Percentiles rank a stretch among this genome's conserved stretches.
These are phyloP conservation scores for Rousettus leschenaultii DNA, from an alignment of 2,113 vertebrate species.

Conservation along the genomic window DNA sequence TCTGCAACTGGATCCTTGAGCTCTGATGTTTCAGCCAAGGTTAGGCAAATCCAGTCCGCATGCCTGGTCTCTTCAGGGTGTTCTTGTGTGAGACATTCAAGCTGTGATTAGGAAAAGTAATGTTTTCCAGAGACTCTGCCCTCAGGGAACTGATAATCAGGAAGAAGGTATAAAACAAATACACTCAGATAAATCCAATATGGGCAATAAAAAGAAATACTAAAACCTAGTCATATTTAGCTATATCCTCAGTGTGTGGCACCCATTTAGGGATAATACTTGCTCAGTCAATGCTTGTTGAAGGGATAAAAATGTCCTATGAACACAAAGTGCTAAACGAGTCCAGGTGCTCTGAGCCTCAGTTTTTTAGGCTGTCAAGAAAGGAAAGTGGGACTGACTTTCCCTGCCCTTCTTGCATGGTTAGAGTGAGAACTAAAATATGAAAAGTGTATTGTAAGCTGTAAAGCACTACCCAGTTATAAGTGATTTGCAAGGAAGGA, in stretches of 20 bases:
- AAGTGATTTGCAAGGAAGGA: neutral
- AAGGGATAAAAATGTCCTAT: neutral
- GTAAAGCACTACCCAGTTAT: neutral
- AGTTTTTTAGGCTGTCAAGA: neutral
- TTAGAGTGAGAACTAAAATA: neutral
- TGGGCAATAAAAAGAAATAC: constrained; percentile 31
- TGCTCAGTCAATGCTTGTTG: neutral
- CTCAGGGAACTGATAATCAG: constrained; percentile 59
- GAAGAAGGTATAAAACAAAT: constrained; percentile 60
- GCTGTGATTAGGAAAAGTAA: constrained; percentile 39
- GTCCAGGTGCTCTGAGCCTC: neutral
- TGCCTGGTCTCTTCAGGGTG: neutral
- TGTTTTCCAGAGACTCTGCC: constrained; percentile 61
- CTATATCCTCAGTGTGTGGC: neutral
- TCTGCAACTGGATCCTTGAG: constrained; percentile 33
- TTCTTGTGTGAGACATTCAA: neutral
- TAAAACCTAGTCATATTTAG: neutral
- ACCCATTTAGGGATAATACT: neutral
- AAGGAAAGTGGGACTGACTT: neutral
- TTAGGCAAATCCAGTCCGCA: constrained; percentile 27
- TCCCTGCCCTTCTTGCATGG: neutral
- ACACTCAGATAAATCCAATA: constrained; percentile 36
- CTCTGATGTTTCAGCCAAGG: constrained; percentile 61
- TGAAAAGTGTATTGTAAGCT: neutral
- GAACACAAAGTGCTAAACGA: neutral